Conservation (phyloP, 2,113 vertebrate species). For the Amblyornis subalaris region DNA sequence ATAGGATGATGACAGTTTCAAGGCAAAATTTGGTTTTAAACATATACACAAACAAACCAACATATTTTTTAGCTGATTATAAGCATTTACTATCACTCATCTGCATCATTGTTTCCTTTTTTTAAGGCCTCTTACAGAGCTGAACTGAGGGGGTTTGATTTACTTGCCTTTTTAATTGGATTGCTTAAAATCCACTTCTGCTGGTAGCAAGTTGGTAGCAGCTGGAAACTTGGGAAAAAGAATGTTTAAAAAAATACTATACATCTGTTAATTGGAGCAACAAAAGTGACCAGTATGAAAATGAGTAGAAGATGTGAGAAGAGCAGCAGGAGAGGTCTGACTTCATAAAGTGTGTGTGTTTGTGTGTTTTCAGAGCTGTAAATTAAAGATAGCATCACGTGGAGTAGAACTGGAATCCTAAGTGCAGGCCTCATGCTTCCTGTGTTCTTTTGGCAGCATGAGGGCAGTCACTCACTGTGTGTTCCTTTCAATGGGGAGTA, state of each 20-base stretch:
- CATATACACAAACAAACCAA: background rate
- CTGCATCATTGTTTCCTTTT: background rate
- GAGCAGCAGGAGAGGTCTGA: background rate
- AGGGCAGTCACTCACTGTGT: background rate
- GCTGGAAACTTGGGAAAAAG: background rate
- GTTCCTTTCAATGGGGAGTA: background rate
- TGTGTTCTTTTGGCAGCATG: background rate
- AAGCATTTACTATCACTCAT: conserved; percentile 12
- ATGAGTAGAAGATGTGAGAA: background rate
- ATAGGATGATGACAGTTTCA: background rate
- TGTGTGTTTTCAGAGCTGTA: conserved; percentile 13
- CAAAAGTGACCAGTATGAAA: background rate
- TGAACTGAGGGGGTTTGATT: conserved; percentile 3
- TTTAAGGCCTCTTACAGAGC: background rate
- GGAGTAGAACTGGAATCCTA: background rate
- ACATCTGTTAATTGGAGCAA: background rate
- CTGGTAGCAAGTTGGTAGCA: conserved; percentile 4
- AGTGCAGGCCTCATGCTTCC: background rate
- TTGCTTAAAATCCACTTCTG: background rate
- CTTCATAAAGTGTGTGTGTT: background rate
- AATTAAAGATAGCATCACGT: conserved; percentile 14
- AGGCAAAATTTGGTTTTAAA: background rate
- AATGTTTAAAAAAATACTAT: background rate
- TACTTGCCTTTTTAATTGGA: background rate
- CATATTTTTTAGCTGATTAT: background rate